These are phyloP conservation scores for Megamerina dolium DNA, from an alignment of 2,888 invertebrate species.

Conservation along the genomic window DNA sequence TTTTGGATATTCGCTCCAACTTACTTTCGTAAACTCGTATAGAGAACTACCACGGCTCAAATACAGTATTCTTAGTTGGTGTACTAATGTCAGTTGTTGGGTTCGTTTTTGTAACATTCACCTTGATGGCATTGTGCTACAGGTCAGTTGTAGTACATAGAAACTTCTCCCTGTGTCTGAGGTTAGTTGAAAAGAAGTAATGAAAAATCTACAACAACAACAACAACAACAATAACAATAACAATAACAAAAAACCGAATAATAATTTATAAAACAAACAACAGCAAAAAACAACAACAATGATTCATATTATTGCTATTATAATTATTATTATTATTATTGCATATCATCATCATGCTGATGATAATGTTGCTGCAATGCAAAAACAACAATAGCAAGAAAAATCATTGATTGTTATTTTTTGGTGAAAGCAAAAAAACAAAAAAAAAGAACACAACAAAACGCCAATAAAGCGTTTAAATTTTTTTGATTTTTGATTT, in stretches of 20 bases:
- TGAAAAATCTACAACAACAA: conserved; percentile 42
- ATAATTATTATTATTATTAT: no score
- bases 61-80: conserved; percentile 95
- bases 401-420: no score
- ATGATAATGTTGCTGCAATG: no score
- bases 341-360: no score
- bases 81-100: conserved; percentile 98
- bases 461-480: background rate
- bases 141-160: conserved; percentile 99
- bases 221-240: conserved; percentile 25
- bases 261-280: conserved; percentile 11
- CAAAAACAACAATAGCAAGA: no score
- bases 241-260: conserved; percentile 6
- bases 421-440: conserved; percentile 10
- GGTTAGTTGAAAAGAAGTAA: conserved; percentile 90
- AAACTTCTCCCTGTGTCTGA: conserved; percentile 97
- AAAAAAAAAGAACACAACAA: conserved; percentile 8
- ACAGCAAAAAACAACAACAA: no score
- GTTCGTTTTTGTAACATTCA: conserved; percentile 98
- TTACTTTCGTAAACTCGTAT: conserved; percentile 54
- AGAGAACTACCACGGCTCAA: conserved; percentile 96
- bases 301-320: no score
- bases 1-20: no score
- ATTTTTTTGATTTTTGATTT: conserved; percentile 2
- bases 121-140: conserved; percentile 98